Percentiles rank a stretch among this genome's conserved stretches.
Conservation (phyloP, 2,888 invertebrate species). For the Ophion ellenae region DNA sequence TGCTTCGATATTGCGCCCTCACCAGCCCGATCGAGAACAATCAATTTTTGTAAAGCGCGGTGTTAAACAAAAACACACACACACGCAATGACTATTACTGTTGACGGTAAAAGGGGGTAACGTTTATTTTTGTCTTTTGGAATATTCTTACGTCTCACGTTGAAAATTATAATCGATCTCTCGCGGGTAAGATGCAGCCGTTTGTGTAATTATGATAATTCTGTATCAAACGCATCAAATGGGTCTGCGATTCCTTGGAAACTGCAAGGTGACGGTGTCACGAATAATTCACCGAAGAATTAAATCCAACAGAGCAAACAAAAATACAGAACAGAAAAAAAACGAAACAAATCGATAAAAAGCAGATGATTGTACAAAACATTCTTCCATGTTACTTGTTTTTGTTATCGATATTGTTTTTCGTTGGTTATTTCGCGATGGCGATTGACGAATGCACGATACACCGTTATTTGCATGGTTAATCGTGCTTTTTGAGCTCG, state of each 20-base stretch:
- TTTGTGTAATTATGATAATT: conserved; percentile 29
- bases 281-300: conserved; percentile 26
- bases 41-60: conserved; percentile 10
- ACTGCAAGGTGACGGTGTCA: conserved; percentile 49
- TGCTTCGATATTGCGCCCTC: conserved; percentile 22
- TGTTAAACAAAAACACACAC: background rate
- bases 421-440: conserved; percentile 42
- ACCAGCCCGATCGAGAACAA: conserved; percentile 12
- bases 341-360: conserved; percentile 57
- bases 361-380: conserved; percentile 72
- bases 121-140: conserved; percentile 18
- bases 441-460: conserved; percentile 25
- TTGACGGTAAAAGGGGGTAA: background rate
- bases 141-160: conserved; percentile 38
- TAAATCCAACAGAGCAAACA: background rate
- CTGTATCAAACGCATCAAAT: conserved; percentile 7
- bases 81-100: conserved; percentile 23
- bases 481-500: conserved; percentile 39
- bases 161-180: conserved; percentile 29
- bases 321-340: background rate
- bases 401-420: conserved; percentile 51
- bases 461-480: conserved; percentile 14
- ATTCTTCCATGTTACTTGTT: conserved; percentile 74
- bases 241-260: conserved; percentile 32
- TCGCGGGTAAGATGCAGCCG: conserved; percentile 35